phyloP scores from a whole-genome alignment of 2,797 vertebrate species.

The Odontamblyopus rebecca region DNA sequence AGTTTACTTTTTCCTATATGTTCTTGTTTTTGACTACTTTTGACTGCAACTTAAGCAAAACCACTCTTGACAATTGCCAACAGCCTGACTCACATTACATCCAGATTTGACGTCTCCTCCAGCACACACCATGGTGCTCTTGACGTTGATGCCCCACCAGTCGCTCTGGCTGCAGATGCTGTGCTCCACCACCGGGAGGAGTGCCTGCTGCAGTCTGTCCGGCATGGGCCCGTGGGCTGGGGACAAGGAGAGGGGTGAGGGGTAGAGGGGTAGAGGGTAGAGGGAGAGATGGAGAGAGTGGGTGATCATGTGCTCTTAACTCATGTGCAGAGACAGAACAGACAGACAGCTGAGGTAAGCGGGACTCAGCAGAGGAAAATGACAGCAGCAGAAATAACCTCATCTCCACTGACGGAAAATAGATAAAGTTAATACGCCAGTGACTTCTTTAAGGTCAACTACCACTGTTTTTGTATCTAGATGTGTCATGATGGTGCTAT shows the following conservation, averaged over 20 bases:
- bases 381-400: conserved; percentile 2
- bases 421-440: too few relatives aligned
- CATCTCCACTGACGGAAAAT: background rate
- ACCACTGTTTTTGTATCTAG: too few relatives aligned
- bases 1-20: background rate
- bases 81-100: conserved; percentile 74
- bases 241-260: conserved; percentile 9
- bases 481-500: too few relatives aligned
- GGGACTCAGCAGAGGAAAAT: background rate
- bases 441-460: background rate
- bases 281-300: conserved; percentile 12
- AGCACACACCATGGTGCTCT: conserved; percentile 80
- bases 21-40: background rate
- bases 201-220: conserved; percentile 79
- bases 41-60: background rate
- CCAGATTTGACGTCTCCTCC: conserved; percentile 75
- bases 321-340: background rate
- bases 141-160: conserved; percentile 79
- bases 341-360: conserved; percentile 5
- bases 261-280: background rate
- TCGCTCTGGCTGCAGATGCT: conserved; percentile 69
- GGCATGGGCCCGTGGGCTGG: conserved; percentile 78
- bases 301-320: background rate
- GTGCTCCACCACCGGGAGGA: conserved; percentile 79
- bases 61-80: background rate